Percentiles rank a stretch among this genome's conserved stretches.
These are phyloP conservation scores for Coilia nasus DNA, from an alignment of 2,797 vertebrate species.

Conservation along the genomic window DNA sequence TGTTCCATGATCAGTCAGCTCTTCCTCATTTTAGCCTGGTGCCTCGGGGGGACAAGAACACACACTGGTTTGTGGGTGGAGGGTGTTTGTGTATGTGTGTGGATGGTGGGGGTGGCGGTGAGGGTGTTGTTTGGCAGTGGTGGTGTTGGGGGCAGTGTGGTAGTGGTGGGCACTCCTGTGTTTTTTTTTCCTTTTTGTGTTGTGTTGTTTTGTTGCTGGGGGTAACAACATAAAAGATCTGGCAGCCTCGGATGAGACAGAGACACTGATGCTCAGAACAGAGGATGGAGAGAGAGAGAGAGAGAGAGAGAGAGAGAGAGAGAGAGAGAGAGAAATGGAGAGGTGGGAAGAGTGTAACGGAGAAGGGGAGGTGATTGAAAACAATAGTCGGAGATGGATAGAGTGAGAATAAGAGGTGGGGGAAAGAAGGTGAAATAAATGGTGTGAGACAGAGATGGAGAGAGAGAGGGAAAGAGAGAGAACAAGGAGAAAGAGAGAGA, in stretches of 20 bases:
- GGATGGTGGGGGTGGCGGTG: no score
- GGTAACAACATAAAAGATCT: not conserved
- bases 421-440: not conserved
- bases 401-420: not conserved
- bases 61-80: not conserved
- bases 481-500: constrained; percentile 4
- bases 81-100: not conserved
- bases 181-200: not conserved
- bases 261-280: not conserved
- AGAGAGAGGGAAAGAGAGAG: constrained; percentile 21
- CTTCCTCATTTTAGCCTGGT: not conserved
- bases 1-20: not conserved
- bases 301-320: no score
- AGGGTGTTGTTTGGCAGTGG: not conserved
- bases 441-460: not conserved
- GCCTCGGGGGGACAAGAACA: not conserved
- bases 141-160: not conserved
- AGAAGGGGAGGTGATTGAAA: not conserved
- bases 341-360: not conserved
- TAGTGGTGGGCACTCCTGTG: not conserved
- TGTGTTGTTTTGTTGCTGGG: not conserved
- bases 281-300: not conserved
- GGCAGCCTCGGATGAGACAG: not conserved
- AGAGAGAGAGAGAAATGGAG: not conserved
- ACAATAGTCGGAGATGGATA: not conserved